Evolutionary conservation across 2,888 invertebrate species (phyloP).

Genomic region (Syritta pipiens): DNA sequence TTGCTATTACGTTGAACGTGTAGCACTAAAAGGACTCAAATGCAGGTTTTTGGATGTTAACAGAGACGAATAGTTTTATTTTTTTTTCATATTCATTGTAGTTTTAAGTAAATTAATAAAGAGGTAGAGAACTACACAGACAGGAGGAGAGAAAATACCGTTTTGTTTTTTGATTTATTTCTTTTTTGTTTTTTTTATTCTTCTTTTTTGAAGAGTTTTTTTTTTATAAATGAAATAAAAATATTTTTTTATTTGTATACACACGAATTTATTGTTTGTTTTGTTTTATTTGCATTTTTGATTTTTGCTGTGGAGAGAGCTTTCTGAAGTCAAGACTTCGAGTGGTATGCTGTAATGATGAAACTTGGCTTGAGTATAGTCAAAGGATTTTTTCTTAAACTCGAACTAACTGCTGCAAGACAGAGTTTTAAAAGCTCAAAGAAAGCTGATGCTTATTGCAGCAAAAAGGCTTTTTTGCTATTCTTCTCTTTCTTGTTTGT

Average conservation of each 20-base stretch:
- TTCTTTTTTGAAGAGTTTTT: conserved; percentile 21
- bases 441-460: no score
- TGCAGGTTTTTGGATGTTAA: conserved; percentile 20
- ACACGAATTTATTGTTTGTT: conserved; percentile 4
- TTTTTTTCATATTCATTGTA: conserved; percentile 59
- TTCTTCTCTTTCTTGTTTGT: no score
- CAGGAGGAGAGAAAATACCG: conserved; percentile 45
- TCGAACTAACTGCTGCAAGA: no score
- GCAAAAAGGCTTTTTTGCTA: no score
- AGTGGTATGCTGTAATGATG: no score
- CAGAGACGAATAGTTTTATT: not conserved
- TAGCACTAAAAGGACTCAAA: no score
- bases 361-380: no score
- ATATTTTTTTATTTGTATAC: conserved; percentile 36
- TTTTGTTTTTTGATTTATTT: conserved; percentile 26
- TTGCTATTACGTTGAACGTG: no score
- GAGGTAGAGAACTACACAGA: conserved; percentile 39
- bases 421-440: no score
- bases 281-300: not conserved
- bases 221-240: conserved; percentile 10
- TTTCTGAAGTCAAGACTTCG: no score
- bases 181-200: conserved; percentile 19
- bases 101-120: conserved; percentile 49
- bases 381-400: no score
- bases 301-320: not conserved